Evolutionary conservation across 2,113 vertebrate genomes (phyloP).

Genomic region (Anhinga rufa): DNA sequence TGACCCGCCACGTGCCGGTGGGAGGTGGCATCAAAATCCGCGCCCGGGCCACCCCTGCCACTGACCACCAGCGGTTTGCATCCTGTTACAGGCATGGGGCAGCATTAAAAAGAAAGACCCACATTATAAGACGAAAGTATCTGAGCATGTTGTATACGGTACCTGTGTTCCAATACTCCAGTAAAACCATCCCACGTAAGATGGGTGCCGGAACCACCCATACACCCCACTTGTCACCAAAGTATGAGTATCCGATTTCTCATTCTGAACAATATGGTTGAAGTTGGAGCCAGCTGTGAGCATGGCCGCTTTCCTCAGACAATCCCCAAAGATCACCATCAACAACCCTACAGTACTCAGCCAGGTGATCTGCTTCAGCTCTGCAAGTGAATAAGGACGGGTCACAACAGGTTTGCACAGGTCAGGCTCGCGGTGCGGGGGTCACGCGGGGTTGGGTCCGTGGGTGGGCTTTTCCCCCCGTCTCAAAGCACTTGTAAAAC

Average conservation of each 20-base stretch:
- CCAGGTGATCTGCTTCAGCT: slow-evolving; percentile 91
- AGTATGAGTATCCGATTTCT: slow-evolving; percentile 91
- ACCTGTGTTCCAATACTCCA: slow-evolving; percentile 99
- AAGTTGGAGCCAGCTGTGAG: slow-evolving; percentile 97
- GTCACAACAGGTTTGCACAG: neutral
- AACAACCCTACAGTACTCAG: slow-evolving; percentile 85
- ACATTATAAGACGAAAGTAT: accelerated
- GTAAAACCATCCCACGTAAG: slow-evolving; percentile 99
- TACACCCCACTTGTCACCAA: slow-evolving; percentile 94
- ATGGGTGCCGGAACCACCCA: slow-evolving; percentile 90
- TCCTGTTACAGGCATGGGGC: accelerated
- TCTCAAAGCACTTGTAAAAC: neutral
- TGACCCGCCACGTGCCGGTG: neutral
- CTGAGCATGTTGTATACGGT: neutral
- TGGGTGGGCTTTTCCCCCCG: neutral
- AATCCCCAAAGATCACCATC: slow-evolving; percentile 92
- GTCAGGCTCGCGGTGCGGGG: neutral
- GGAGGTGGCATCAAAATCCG: neutral
- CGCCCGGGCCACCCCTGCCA: neutral
- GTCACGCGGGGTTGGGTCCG: accelerated
- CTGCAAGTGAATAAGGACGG: slow-evolving; percentile 60
- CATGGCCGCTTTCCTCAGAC: slow-evolving; percentile 93
- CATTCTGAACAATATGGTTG: slow-evolving; percentile 98
- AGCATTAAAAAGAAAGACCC: neutral
- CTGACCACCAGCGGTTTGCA: neutral